Conservation (phyloP, 2,113 vertebrate species). For the Pantherophis guttatus region DNA sequence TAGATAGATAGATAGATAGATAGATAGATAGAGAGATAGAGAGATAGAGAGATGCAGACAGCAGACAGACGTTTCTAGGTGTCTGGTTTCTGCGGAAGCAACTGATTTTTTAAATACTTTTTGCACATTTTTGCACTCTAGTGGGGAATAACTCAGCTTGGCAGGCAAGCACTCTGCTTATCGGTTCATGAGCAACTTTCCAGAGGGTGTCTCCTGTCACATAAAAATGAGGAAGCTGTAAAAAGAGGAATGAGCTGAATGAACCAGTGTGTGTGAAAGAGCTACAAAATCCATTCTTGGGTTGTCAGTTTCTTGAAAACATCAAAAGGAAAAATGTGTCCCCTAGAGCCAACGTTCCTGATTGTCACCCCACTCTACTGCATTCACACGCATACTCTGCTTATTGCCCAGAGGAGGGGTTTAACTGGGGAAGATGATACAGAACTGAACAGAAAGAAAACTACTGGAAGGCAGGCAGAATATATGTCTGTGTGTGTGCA, state of each 20-base stretch:
- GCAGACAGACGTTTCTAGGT: neutral
- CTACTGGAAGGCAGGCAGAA: neutral
- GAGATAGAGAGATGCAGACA: too few relatives aligned
- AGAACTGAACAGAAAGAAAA: neutral
- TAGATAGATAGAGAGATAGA: neutral
- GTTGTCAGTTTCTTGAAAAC: constrained; percentile 21
- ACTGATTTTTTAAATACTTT: neutral
- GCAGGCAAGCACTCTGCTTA: constrained; percentile 4
- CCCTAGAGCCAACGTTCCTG: constrained; percentile 15
- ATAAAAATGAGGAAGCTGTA: constrained; percentile 28
- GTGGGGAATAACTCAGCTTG: constrained; percentile 6
- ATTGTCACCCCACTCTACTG: constrained; percentile 29
- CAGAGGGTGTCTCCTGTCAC: constrained; percentile 36
- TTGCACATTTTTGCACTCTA: neutral
- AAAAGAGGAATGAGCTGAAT: constrained; percentile 29
- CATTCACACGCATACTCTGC: neutral
- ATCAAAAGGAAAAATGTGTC: constrained; percentile 35
- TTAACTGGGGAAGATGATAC: constrained; percentile 6
- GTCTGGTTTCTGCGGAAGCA: neutral
- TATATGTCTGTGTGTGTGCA: neutral
- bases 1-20: neutral
- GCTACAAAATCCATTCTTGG: constrained; percentile 24
- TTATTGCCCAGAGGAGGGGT: constrained; percentile 1
- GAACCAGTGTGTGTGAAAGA: constrained; percentile 22
- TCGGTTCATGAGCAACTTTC: constrained; percentile 29